Percentiles rank a stretch among this genome's conserved stretches.
phyloP scores from a whole-genome alignment of 2,797 vertebrate species.

The Eulemur mongoz region DNA sequence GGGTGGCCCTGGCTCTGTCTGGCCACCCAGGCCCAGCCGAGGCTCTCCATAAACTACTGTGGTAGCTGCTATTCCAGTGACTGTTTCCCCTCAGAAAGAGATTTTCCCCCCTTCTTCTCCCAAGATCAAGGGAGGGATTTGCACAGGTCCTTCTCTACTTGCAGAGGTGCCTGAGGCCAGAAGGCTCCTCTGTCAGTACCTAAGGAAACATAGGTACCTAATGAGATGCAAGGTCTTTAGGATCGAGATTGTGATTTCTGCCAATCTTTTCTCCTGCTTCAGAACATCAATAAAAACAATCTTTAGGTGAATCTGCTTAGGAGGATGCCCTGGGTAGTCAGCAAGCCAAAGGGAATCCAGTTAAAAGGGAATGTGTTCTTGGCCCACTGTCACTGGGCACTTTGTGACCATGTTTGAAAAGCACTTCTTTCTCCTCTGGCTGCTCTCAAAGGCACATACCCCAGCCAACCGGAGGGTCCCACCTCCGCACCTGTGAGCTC shows the following conservation, averaged over 20 bases:
- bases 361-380: not conserved
- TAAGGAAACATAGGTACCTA: not conserved
- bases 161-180: not conserved
- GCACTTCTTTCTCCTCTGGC: not conserved
- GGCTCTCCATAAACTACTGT: not conserved
- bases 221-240: not conserved
- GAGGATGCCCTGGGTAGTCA: not conserved
- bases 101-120: not conserved
- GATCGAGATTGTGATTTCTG: not conserved
- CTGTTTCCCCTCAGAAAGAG: not conserved
- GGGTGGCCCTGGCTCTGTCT: no score
- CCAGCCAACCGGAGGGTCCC: not conserved
- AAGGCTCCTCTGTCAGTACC: not conserved
- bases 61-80: not conserved
- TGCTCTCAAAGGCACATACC: not conserved
- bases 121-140: not conserved
- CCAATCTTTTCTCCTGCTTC: not conserved
- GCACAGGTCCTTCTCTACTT: not conserved
- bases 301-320: not conserved
- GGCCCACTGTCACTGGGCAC: not conserved
- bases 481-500: not conserved
- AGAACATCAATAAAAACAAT: not conserved
- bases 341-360: not conserved
- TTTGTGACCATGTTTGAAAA: not conserved
- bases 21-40: accelerated